Evolutionary conservation across 2,113 vertebrate genomes (phyloP).

Genomic region (Suncus etruscus): DNA sequence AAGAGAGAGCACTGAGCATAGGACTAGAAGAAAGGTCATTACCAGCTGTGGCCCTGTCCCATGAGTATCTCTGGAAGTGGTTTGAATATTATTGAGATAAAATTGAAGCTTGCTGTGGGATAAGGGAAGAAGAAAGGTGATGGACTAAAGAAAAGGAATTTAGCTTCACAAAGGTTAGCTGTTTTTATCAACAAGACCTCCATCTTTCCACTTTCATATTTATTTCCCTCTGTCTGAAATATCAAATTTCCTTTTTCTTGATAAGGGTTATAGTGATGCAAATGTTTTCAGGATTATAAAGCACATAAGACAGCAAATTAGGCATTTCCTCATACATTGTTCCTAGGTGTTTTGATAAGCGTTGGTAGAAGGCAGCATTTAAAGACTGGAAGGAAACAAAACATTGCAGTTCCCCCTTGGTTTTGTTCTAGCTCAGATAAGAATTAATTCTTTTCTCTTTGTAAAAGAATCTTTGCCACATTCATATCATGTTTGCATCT

Average conservation of each 20-base stretch:
- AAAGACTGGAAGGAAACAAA: background rate
- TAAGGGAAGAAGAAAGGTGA: background rate
- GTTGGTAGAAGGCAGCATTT: background rate
- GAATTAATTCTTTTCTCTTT: background rate
- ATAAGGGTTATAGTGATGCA: background rate
- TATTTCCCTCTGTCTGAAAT: background rate
- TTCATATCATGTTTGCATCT: background rate
- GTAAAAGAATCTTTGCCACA: background rate
- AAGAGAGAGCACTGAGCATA: too few relatives aligned
- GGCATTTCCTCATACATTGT: background rate
- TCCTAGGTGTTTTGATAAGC: constrained; percentile 17
- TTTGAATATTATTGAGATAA: background rate
- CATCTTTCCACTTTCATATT: background rate
- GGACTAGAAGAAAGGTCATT: too few relatives aligned
- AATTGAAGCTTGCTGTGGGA: too few relatives aligned
- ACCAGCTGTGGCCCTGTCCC: too few relatives aligned
- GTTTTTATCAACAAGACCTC: background rate
- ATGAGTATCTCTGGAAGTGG: background rate
- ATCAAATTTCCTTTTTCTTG: background rate
- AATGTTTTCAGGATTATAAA: background rate
- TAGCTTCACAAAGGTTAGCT: background rate
- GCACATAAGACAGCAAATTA: background rate
- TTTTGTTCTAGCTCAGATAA: background rate
- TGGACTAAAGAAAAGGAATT: background rate
- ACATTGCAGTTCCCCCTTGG: background rate